A percentile compares a stretch with the other conserved stretches of the same genome.
These are phyloP conservation scores for Allophyes oxyacanthae DNA, from an alignment of 2,888 invertebrate genomes.

Conservation along the genomic window DNA sequence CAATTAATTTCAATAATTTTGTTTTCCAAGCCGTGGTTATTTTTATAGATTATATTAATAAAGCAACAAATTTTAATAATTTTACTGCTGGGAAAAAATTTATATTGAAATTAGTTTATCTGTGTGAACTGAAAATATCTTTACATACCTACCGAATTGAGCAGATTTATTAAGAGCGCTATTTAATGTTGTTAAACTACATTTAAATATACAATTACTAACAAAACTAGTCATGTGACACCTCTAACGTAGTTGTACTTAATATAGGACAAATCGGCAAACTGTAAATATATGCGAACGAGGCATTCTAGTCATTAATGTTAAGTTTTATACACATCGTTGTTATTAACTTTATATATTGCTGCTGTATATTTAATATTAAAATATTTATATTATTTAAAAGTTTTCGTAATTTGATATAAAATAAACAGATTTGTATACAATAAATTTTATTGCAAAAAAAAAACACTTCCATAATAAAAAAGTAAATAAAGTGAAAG, in stretches of 20 bases:
- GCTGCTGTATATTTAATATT: slow-evolving; percentile 55
- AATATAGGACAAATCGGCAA: slow-evolving; percentile 37
- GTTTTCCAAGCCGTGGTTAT: too few species aligned
- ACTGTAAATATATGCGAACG: slow-evolving; percentile 60
- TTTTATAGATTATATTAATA: too few species aligned
- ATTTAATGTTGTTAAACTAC: slow-evolving; percentile 23
- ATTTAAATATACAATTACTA: slow-evolving; percentile 55
- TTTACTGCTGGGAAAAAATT: too few species aligned
- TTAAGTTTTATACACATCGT: slow-evolving; percentile 72
- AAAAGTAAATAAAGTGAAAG: slow-evolving; percentile 56
- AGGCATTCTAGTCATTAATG: slow-evolving; percentile 84
- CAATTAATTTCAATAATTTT: too few species aligned
- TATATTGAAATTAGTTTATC: too few species aligned
- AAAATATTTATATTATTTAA: slow-evolving; percentile 41
- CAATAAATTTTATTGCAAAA: slow-evolving; percentile 77
- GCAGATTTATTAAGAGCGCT: slow-evolving; percentile 9
- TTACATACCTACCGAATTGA: too few species aligned
- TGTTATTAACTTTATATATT: slow-evolving; percentile 62
- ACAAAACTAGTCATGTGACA: slow-evolving; percentile 78
- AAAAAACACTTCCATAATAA: slow-evolving; percentile 68
- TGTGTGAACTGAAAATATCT: too few species aligned
- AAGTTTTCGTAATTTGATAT: slow-evolving; percentile 64
- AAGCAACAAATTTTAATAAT: too few species aligned
- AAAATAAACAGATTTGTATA: slow-evolving; percentile 71
- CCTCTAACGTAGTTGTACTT: slow-evolving; percentile 68